A percentile compares a stretch with the other conserved stretches of the same genome.
Evolutionary conservation across 2,113 vertebrate genomes (phyloP).

Genomic region (Podarcis cretensis): DNA sequence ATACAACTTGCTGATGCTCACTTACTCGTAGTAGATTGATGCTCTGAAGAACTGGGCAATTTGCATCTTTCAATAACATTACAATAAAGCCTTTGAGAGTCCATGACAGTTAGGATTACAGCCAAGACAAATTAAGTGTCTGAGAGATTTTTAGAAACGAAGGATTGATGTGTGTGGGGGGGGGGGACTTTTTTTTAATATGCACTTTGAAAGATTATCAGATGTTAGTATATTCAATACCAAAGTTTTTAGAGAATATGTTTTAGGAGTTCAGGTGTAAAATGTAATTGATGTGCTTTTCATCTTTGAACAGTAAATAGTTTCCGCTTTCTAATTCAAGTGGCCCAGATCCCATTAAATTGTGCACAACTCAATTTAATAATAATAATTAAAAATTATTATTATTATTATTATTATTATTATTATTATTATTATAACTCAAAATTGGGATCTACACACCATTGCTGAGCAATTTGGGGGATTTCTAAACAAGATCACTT

Average conservation of each 20-base stretch:
- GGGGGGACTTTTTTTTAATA: constrained; percentile 10
- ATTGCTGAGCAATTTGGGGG: neutral
- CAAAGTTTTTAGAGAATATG: constrained; percentile 20
- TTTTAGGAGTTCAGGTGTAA: constrained; percentile 26
- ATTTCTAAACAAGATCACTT: too few relatives aligned
- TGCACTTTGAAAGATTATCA: constrained; percentile 38
- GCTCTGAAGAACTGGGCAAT: constrained; percentile 9
- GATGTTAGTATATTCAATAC: constrained; percentile 39
- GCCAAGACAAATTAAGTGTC: constrained; percentile 47
- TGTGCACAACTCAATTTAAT: neutral
- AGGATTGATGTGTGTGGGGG: neutral
- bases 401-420: too few relatives aligned
- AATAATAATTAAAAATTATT: too few relatives aligned
- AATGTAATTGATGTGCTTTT: constrained; percentile 40
- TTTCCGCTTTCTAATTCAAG: neutral
- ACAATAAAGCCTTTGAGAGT: constrained; percentile 43
- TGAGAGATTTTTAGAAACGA: constrained; percentile 45
- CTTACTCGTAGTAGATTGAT: neutral
- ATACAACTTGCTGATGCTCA: constrained; percentile 3
- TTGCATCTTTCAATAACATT: constrained; percentile 36
- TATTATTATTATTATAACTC: too few relatives aligned
- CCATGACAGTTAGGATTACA: constrained; percentile 29
- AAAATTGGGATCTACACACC: neutral
- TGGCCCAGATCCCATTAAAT: neutral
- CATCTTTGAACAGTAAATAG: neutral